Evolutionary conservation across 2,888 invertebrate species (phyloP), one percentile per base, ranked within the genome.

Genomic region (Thecocarcelia acutangulata): DNA sequence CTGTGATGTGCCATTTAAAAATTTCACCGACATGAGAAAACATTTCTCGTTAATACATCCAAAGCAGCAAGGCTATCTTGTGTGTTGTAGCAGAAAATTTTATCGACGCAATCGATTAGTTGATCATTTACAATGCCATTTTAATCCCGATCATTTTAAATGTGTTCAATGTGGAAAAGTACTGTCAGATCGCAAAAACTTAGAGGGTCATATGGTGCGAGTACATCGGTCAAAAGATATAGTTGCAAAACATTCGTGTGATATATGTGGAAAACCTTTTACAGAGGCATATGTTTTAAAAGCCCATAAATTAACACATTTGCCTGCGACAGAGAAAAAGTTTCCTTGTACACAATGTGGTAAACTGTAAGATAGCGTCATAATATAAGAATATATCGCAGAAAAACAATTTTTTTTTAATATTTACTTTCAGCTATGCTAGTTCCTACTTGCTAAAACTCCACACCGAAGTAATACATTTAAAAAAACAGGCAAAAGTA

Each of bases 91-190:
- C 0, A 85, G 85, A 9, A 89, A 89, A 61, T 89, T 87, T 37
- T 85, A 84, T 58, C 75, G 85, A 15, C 87, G 89, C 3, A 86
- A 85, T 48, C 78, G 70, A 3, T 72, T 89, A 8, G 87, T n/a
- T n/a, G n/a, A n/a, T n/a, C n/a, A n/a, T n/a, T n/a, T n/a, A n/a
- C n/a, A n/a, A n/a, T n/a, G n/a, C 2, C 88, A 89, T 70, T 85
- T 85, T 69, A 88, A 89, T 83, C 88, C 89, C 0, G 87, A 89
- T 8, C 87, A 89, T 52, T 89, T 89, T 17, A 89, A 87, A 79
- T 89, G 88, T 70, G 79, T 75, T 0, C 83, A 85, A 56, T 89
- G 88, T 61, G 84, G 83, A 0, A 86, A 85, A 9, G 74, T 86
- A 3, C 86, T 0, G n/a, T n/a, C n/a, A n/a, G n/a, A n/a, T n/a